A percentile compares a stretch with the other conserved stretches of the same genome.
phyloP scores from a whole-genome alignment of 2,797 vertebrate genomes.

The Mormyrops boulengeri region DNA sequence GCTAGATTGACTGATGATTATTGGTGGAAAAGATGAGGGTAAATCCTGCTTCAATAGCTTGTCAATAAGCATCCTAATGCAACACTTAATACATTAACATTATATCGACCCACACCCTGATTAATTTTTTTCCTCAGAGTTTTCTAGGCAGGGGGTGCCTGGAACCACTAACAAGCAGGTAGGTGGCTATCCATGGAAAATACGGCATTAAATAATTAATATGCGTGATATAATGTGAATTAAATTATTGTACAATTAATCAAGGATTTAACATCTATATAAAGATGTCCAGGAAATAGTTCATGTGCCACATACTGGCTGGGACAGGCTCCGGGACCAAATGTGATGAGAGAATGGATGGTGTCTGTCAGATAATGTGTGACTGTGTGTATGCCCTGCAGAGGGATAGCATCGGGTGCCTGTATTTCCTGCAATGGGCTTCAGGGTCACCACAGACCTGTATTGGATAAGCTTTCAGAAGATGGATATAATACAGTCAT shows the following conservation, averaged over 20 bases:
- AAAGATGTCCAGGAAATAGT: background rate
- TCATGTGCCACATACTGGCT: background rate
- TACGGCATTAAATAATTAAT: background rate
- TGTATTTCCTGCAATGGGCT: background rate
- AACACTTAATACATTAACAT: background rate
- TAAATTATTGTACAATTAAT: background rate
- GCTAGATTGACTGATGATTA: background rate
- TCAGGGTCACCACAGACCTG: background rate
- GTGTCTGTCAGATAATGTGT: background rate
- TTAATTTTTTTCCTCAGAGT: background rate
- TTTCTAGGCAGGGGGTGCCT: background rate
- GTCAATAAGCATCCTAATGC: background rate
- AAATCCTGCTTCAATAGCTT: background rate
- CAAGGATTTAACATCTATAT: background rate
- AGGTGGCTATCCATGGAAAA: background rate
- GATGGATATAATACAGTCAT: background rate
- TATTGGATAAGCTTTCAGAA: background rate
- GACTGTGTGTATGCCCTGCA: background rate
- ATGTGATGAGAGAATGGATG: background rate
- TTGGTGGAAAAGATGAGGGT: background rate
- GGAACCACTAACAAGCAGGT: background rate
- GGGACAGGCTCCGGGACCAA: background rate
- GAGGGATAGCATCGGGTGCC: background rate
- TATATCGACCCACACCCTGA: background rate
- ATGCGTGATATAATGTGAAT: background rate